These are phyloP conservation scores for Lethrus apterus DNA, from an alignment of 1,140 invertebrate species.

Conservation along the genomic window DNA sequence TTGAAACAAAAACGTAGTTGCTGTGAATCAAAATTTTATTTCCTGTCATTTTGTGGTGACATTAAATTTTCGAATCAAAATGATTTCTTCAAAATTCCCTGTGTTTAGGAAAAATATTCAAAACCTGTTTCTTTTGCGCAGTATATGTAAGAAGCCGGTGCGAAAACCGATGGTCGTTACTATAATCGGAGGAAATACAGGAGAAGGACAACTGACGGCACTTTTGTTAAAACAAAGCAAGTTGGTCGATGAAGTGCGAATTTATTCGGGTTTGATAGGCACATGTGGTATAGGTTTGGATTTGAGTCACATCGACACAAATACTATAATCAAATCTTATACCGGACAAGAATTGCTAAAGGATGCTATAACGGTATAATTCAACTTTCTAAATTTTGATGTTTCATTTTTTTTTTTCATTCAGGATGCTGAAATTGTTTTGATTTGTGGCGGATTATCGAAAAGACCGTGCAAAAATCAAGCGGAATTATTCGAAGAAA, in stretches of 20 bases:
- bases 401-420: neutral
- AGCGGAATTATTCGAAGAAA: slow-evolving; percentile 30
- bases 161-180: slow-evolving; percentile 7
- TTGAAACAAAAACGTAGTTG: no score
- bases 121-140: no score
- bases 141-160: no score
- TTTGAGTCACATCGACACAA: slow-evolving; percentile 91
- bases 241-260: slow-evolving; percentile 68
- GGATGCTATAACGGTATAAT: slow-evolving; percentile 35
- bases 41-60: no score
- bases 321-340: slow-evolving; percentile 74
- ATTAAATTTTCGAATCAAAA: no score
- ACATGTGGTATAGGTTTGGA: slow-evolving; percentile 94
- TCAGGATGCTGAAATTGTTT: slow-evolving; percentile 29
- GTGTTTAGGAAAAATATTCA: no score
- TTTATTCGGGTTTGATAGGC: slow-evolving; percentile 79
- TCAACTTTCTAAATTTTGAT: neutral
- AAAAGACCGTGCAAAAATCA: slow-evolving; percentile 22
- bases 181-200: slow-evolving; percentile 9
- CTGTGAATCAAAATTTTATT: no score
- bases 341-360: slow-evolving; percentile 63
- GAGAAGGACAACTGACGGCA: slow-evolving; percentile 41
- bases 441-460: slow-evolving; percentile 30
- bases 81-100: no score
- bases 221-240: slow-evolving; percentile 87